A percentile compares a stretch with the other conserved stretches of the same genome.
Evolutionary conservation across 2,113 vertebrate genomes (phyloP).

Genomic region (Baryphthengus martii): DNA sequence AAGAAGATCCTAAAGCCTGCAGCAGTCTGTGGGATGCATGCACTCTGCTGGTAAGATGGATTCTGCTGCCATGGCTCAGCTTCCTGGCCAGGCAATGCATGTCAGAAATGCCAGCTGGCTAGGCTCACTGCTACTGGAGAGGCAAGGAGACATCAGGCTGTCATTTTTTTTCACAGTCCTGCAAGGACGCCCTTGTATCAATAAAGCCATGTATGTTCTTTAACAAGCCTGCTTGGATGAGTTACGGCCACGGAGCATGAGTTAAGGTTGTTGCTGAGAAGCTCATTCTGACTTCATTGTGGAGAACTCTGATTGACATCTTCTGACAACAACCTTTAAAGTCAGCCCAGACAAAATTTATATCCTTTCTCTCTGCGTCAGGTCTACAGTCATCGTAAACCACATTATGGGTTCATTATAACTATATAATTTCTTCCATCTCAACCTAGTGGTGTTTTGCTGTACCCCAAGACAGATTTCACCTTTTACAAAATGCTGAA

Average conservation of each 20-base stretch:
- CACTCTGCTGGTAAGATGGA: neutral
- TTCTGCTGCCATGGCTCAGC: neutral
- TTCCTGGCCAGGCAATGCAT: neutral
- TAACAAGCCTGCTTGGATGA: neutral
- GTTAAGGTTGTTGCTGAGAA: neutral
- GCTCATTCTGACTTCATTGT: neutral
- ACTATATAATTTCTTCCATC: neutral
- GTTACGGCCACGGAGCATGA: neutral
- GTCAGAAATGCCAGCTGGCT: neutral
- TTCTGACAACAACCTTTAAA: neutral
- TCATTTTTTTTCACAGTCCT: neutral
- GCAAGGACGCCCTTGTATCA: neutral
- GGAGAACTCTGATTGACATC: neutral
- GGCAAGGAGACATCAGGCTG: neutral
- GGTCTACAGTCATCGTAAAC: neutral
- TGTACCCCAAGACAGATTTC: neutral
- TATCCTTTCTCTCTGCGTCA: neutral
- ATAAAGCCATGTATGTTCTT: neutral
- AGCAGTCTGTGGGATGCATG: accelerated
- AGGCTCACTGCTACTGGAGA: neutral
- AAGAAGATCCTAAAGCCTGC: neutral
- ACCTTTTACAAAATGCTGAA: neutral
- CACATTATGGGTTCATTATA: neutral
- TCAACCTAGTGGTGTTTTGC: neutral
- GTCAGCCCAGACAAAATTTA: neutral